These are phyloP conservation scores for Girardinichthys multiradiatus DNA, from an alignment of 2,113 vertebrate genomes.

Conservation along the genomic window DNA sequence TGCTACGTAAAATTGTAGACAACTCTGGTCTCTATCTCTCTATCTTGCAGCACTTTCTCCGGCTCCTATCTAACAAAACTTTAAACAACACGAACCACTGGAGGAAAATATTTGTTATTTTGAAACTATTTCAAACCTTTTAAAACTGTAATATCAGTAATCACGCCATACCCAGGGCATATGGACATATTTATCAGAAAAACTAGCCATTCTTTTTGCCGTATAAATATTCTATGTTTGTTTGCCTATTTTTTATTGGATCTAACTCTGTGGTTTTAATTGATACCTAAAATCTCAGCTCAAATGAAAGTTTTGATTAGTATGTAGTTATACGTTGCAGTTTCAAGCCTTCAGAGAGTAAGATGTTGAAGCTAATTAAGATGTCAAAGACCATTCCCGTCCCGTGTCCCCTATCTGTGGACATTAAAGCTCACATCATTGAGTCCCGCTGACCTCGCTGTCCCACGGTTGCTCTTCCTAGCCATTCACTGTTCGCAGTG, in stretches of 20 bases:
- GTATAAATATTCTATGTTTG: neutral
- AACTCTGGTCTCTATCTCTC: neutral
- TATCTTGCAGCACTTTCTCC: neutral
- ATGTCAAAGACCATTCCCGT: slow-evolving; percentile 77
- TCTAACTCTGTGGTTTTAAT: neutral
- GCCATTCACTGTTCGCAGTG: slow-evolving; percentile 74
- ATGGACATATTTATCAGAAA: neutral
- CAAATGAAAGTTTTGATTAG: neutral
- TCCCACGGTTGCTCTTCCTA: slow-evolving; percentile 65
- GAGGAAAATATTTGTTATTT: too few species aligned
- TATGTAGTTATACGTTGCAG: neutral
- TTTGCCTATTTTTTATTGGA: neutral
- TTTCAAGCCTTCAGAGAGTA: slow-evolving; percentile 63
- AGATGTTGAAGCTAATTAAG: slow-evolving; percentile 80
- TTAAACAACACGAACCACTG: neutral
- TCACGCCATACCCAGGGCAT: neutral
- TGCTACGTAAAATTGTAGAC: neutral
- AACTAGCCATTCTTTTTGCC: neutral
- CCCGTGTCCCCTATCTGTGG: slow-evolving; percentile 75
- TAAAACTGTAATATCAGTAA: neutral
- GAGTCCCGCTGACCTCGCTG: slow-evolving; percentile 78
- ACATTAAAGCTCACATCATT: slow-evolving; percentile 83
- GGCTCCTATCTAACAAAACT: neutral
- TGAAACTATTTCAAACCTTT: neutral
- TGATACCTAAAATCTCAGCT: neutral